Evolutionary conservation across 2,888 invertebrate genomes (phyloP), one percentile per base, ranked within the genome.

Genomic region (Drosophila macrothrix): DNA sequence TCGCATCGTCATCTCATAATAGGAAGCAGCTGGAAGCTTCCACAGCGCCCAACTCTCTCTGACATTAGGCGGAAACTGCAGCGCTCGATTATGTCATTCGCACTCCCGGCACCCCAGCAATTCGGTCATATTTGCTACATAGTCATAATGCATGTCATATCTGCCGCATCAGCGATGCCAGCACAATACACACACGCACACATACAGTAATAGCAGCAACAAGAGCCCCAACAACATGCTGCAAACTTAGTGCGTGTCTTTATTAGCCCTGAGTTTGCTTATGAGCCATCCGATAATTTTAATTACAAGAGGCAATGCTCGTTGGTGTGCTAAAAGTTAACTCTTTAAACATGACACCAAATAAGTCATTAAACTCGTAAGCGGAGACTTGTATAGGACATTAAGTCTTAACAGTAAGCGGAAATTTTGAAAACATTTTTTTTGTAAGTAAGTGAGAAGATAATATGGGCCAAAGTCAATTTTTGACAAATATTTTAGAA

Each of bases 131-230:
- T 87, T 84, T 84, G 73, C 67, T 87, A 80, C 80, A 80, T 68
- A 68, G 72, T 64, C 80, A 75, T 85, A 80, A 85, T 85, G 90
- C 90, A 89, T 85, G 88, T 82, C 85, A 74, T 85, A 87, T 85
- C 90, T 82, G 73, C 64, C 68, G 67, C 80, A 89, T 84, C 88
- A 64, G 49, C 49, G 64, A 52, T 69, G 31, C 53, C 64, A 54
- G 9, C 46, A 28, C 37, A 35, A 31, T 52, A 59, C 41, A 54
- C 56, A 39, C 25, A 54, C 53, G 33, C 35, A 50, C 60, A 54
- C 50, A 33, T 16, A 56, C 52, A 74, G 19, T 43, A 50, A 16
- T 50, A 25, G 29, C 58, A 67, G 29, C 64, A 62, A 55, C 54
- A 63, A 58, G 55, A 61, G 64, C 33, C 22, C 16, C 55, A 69